These are phyloP conservation scores for Saturnia pavonia DNA, from an alignment of 2,888 invertebrate genomes.

Conservation along the genomic window DNA sequence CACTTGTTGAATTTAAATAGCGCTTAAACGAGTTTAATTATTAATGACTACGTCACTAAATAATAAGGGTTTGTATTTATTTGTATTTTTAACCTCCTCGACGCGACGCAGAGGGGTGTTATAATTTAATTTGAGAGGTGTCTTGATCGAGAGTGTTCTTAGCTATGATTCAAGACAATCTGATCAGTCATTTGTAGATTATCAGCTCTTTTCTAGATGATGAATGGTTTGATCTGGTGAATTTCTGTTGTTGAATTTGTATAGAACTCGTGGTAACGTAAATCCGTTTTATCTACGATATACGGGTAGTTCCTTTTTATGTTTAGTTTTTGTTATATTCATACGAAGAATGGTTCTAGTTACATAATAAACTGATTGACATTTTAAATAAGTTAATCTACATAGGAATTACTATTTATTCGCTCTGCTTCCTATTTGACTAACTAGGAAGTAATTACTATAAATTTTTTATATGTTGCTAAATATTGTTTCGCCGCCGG, in stretches of 20 bases:
- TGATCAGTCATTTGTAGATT: too few relatives aligned
- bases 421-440: slow-evolving; percentile 19
- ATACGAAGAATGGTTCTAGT: slow-evolving; percentile 15
- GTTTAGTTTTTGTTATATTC: slow-evolving; percentile 1
- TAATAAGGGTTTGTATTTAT: too few relatives aligned
- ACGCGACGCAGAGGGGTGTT: too few relatives aligned
- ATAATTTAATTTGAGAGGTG: too few relatives aligned
- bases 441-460: slow-evolving; percentile 28
- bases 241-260: background rate
- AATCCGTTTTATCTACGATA: background rate
- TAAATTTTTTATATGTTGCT: slow-evolving; percentile 25
- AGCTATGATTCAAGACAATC: too few relatives aligned
- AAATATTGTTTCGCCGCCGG: slow-evolving; percentile 9
- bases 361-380: slow-evolving; percentile 25
- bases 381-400: slow-evolving; percentile 30
- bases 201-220: too few relatives aligned
- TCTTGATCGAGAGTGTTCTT: too few relatives aligned
- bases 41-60: background rate
- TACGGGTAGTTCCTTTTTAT: background rate
- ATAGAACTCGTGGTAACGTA: background rate
- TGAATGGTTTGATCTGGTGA: background rate
- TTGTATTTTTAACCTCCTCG: too few relatives aligned
- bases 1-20: background rate
- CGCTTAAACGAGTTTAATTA: background rate
- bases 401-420: slow-evolving; percentile 24